phyloP scores from a whole-genome alignment of 2,888 invertebrate species.

The Himalopsyche kuldschensis region DNA sequence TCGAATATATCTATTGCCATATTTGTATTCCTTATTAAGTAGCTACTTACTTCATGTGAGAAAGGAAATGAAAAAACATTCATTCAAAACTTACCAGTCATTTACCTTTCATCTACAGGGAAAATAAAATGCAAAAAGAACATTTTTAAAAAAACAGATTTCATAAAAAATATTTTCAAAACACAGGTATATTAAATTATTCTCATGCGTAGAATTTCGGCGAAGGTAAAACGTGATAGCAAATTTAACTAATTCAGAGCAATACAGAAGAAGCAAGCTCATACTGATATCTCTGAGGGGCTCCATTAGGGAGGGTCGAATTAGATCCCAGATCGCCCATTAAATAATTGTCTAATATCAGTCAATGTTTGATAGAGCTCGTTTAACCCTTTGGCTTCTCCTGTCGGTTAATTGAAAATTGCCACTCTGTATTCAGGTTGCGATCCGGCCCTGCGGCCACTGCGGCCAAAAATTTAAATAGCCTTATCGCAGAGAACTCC shows the following conservation, averaged over 20 bases:
- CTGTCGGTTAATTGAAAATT: conserved; percentile 34
- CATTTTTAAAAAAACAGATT: not conserved
- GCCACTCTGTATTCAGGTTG: conserved; percentile 27
- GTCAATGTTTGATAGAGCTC: conserved; percentile 32
- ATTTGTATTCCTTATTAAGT: too few relatives aligned
- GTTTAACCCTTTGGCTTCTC: conserved; percentile 15
- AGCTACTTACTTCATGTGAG: too few relatives aligned
- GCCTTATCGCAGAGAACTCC: conserved; percentile 7
- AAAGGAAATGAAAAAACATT: too few relatives aligned
- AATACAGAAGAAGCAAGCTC: not conserved
- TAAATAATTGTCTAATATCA: conserved; percentile 36
- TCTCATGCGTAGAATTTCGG: not conserved
- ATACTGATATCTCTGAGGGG: not conserved
- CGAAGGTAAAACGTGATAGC: not conserved
- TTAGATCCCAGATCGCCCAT: conserved; percentile 31
- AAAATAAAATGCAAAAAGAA: not conserved
- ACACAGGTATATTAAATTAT: not conserved
- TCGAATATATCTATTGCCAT: too few relatives aligned
- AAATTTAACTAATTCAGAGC: not conserved
- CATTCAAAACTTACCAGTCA: too few relatives aligned
- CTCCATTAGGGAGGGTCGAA: conserved; percentile 18
- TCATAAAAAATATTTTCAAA: not conserved
- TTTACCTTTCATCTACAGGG: too few relatives aligned
- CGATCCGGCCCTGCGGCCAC: conserved; percentile 10
- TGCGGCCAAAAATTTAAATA: conserved; percentile 18